phyloP scores from a whole-genome alignment of 2,888 invertebrate species.

The Nomada lathburiana region DNA sequence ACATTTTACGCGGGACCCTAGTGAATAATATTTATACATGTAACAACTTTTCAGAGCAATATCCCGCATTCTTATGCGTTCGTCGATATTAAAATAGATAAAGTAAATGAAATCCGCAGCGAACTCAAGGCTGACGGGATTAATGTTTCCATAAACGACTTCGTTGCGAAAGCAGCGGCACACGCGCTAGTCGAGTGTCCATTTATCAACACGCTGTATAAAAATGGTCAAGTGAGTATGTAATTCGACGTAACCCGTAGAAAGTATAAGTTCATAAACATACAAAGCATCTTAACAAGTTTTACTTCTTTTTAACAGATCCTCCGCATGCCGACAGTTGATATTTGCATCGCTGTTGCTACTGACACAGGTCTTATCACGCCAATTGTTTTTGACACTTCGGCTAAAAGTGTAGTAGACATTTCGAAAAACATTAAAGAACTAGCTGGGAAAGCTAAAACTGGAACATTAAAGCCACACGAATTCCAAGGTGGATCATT shows the following conservation, averaged over 20 bases:
- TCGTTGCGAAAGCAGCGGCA: constrained; percentile 88
- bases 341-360: constrained; percentile 88
- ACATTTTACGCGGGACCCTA: not conserved
- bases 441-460: constrained; percentile 86
- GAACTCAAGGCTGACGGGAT: constrained; percentile 85
- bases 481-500: constrained; percentile 88
- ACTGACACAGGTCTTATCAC: constrained; percentile 88
- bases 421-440: constrained; percentile 85
- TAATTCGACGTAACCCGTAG: not conserved
- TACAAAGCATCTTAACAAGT: not conserved
- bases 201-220: constrained; percentile 84
- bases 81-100: constrained; percentile 86
- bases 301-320: constrained; percentile 73
- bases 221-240: constrained; percentile 83
- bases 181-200: constrained; percentile 86
- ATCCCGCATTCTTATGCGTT: constrained; percentile 89
- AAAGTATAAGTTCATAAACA: too few species aligned
- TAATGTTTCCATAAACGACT: constrained; percentile 88
- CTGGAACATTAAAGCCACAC: constrained; percentile 88
- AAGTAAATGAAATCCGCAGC: constrained; percentile 85
- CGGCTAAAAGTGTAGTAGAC: constrained; percentile 85
- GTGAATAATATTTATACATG: constrained; percentile 28
- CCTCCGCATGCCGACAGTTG: constrained; percentile 84
- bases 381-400: constrained; percentile 87
- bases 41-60: constrained; percentile 84